Percentiles rank a stretch among this genome's conserved stretches.
Evolutionary conservation across 2,888 invertebrate species (phyloP).

Genomic region (Acrobasis consociella): DNA sequence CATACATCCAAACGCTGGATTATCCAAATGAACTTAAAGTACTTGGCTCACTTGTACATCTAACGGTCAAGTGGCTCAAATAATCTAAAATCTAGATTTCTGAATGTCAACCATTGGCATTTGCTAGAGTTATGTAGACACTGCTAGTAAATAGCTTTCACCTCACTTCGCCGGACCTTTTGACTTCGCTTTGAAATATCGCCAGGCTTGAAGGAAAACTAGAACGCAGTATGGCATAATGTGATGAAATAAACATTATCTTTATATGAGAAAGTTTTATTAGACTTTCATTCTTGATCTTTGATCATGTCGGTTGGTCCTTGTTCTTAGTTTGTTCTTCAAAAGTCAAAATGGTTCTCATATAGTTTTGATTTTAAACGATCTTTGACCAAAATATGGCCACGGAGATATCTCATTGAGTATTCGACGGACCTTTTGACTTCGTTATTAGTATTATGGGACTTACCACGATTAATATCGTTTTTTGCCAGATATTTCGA

Average conservation of each 20-base stretch:
- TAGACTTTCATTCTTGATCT: neutral
- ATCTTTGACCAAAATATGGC: too few relatives aligned
- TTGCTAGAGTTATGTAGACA: conserved; percentile 17
- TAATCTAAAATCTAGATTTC: conserved; percentile 9
- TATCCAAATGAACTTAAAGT: too few relatives aligned
- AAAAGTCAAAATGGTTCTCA: too few relatives aligned
- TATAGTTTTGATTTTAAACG: too few relatives aligned
- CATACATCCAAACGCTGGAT: too few relatives aligned
- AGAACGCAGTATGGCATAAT: conserved; percentile 6
- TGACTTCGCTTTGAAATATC: conserved; percentile 20
- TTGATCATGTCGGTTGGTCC: too few relatives aligned
- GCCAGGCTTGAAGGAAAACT: conserved; percentile 13
- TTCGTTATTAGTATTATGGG: too few relatives aligned
- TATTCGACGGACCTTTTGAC: conserved; percentile 16
- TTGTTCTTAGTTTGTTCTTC: too few relatives aligned
- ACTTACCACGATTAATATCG: too few relatives aligned
- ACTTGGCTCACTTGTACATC: neutral
- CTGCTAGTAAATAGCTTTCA: conserved; percentile 16
- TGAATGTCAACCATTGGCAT: conserved; percentile 19
- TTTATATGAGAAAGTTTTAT: conserved; percentile 6
- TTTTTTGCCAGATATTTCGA: too few relatives aligned
- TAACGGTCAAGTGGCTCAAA: conserved; percentile 12
- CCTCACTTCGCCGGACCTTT: conserved; percentile 17
- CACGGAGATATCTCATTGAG: too few relatives aligned
- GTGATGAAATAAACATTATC: conserved; percentile 18